These are phyloP conservation scores for Luscinia megarhynchos DNA, from an alignment of 2,797 vertebrate species.

Conservation along the genomic window DNA sequence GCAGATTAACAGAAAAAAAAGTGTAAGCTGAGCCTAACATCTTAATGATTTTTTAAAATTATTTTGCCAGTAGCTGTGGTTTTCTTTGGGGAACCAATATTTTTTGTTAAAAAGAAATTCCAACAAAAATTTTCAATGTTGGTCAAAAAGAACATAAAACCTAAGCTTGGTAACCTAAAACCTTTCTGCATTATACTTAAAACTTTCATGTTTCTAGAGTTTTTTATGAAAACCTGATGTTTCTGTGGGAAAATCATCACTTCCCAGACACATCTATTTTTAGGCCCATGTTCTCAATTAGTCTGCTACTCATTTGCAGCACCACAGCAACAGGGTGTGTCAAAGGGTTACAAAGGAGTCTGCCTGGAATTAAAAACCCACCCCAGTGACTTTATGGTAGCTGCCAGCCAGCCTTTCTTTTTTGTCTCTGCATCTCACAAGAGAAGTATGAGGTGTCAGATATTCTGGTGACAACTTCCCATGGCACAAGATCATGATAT, in stretches of 20 bases:
- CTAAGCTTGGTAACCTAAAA: not conserved
- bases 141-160: not conserved
- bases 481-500: not conserved
- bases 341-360: not conserved
- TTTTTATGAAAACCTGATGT: constrained; percentile 36
- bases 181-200: not conserved
- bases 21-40: not conserved
- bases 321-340: not conserved
- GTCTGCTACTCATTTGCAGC: not conserved
- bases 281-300: constrained; percentile 18
- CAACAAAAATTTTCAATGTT: not conserved
- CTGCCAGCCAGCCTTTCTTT: not conserved
- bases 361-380: not conserved
- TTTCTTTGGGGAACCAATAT: not conserved
- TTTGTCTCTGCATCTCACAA: not conserved
- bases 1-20: not conserved
- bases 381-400: not conserved
- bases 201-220: not conserved
- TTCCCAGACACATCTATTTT: constrained; percentile 20
- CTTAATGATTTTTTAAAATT: not conserved
- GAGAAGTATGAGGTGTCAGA: not conserved
- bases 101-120: not conserved
- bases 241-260: constrained; percentile 37
- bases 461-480: not conserved
- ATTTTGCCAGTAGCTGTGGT: not conserved